phyloP scores from a whole-genome alignment of 92 coral and sea anemone genomes.

The Hydrozoanthus gracilis region DNA sequence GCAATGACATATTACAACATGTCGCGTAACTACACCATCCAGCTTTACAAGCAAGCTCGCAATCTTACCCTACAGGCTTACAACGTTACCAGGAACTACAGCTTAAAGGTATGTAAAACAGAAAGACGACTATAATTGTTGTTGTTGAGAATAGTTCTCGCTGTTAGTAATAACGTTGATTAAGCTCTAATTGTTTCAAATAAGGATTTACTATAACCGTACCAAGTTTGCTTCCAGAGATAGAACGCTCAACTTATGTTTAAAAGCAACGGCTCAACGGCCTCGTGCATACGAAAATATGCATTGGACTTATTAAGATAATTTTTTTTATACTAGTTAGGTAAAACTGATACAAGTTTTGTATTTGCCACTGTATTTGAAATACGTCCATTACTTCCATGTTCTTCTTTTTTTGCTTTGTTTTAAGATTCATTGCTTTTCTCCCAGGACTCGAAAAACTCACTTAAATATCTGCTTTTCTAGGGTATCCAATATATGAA shows the following conservation, averaged over 20 bases:
- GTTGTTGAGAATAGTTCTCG: not conserved
- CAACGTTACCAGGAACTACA: conserved; percentile 35
- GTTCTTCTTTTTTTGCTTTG: not conserved
- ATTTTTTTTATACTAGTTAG: too few species aligned
- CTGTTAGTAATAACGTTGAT: not conserved
- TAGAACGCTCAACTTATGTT: too few species aligned
- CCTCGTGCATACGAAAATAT: too few species aligned
- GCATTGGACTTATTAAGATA: too few species aligned
- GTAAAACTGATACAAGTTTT: too few species aligned
- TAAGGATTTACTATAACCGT: too few species aligned
- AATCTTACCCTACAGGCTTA: conserved; percentile 17
- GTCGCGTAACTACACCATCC: conserved; percentile 70
- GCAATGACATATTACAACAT: conserved; percentile 60
- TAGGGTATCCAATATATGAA: conserved; percentile 57
- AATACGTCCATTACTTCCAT: too few species aligned
- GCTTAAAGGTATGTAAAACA: conserved; percentile 9
- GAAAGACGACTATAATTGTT: not conserved
- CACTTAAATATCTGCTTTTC: not conserved
- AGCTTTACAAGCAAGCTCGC: conserved; percentile 51
- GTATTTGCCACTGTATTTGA: too few species aligned
- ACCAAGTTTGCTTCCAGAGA: too few species aligned
- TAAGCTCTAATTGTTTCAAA: not conserved
- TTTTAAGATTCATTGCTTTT: not conserved
- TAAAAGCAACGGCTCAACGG: too few species aligned
- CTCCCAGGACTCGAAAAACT: not conserved